Conservation (phyloP, 2,888 invertebrate species). For the Idaea biselata region DNA sequence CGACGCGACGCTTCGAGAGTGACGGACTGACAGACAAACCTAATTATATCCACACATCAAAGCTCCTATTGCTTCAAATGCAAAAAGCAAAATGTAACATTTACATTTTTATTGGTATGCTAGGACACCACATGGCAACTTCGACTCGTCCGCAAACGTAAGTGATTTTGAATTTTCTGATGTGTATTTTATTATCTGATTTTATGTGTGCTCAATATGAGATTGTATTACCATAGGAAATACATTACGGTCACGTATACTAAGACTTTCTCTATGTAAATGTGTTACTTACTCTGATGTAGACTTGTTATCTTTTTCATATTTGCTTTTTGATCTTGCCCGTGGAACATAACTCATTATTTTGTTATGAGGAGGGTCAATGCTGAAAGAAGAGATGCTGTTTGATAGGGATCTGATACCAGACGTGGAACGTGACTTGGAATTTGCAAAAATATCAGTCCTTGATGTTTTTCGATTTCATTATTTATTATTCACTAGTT, state of each 20-base stretch:
- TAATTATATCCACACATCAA: slow-evolving; percentile 70
- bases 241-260: slow-evolving; percentile 61
- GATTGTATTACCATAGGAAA: slow-evolving; percentile 67
- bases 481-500: neutral
- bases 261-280: slow-evolving; percentile 44
- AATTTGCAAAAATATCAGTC: slow-evolving; percentile 3
- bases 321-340: slow-evolving; percentile 6
- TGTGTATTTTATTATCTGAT: slow-evolving; percentile 79
- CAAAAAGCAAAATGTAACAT: slow-evolving; percentile 76
- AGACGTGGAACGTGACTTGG: neutral
- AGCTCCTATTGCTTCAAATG: slow-evolving; percentile 72
- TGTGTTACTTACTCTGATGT: slow-evolving; percentile 31
- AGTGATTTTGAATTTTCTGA: slow-evolving; percentile 81
- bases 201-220: slow-evolving; percentile 75
- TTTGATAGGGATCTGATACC: slow-evolving; percentile 5
- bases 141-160: slow-evolving; percentile 66
- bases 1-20: slow-evolving; percentile 29
- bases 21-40: slow-evolving; percentile 54
- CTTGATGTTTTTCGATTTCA: slow-evolving; percentile 1
- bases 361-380: slow-evolving; percentile 2
- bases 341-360: slow-evolving; percentile 4
- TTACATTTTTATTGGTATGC: slow-evolving; percentile 79
- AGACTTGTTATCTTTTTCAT: slow-evolving; percentile 25
- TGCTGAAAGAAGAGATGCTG: neutral
- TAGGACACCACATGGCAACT: slow-evolving; percentile 70